phyloP scores from a whole-genome alignment of 2,888 invertebrate genomes.

The Xestia c-nigrum region DNA sequence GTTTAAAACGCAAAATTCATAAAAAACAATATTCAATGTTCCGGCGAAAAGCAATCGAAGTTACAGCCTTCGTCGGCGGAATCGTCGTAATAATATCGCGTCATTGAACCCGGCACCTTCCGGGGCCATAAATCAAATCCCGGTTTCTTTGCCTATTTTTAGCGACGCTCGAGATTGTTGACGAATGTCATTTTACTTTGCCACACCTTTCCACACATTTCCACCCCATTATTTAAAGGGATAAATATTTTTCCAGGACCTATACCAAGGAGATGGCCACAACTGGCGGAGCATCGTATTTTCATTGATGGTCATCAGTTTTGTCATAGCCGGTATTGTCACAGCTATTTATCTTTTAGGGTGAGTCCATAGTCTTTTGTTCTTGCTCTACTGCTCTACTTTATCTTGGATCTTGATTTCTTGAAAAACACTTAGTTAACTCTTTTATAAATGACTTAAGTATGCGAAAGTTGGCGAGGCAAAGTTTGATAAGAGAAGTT shows the following conservation, averaged over 20 bases:
- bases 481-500: constrained; percentile 58
- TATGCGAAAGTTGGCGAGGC: constrained; percentile 39
- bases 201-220: constrained; percentile 15
- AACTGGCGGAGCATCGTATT: constrained; percentile 97
- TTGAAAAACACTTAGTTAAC: constrained; percentile 44
- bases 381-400: constrained; percentile 20
- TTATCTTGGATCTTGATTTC: constrained; percentile 22
- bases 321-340: constrained; percentile 96
- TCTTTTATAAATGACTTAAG: constrained; percentile 48
- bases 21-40: constrained; percentile 47
- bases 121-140: constrained; percentile 71
- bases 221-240: constrained; percentile 28
- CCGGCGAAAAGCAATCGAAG: constrained; percentile 50
- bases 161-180: constrained; percentile 54
- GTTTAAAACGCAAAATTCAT: constrained; percentile 36
- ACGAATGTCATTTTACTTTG: constrained; percentile 55
- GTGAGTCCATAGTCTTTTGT: constrained; percentile 82
- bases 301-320: constrained; percentile 96
- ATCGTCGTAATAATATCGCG: constrained; percentile 62
- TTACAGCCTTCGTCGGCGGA: constrained; percentile 50
- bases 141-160: constrained; percentile 68
- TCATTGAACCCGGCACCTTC: constrained; percentile 67
- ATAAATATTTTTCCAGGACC: constrained; percentile 90
- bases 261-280: constrained; percentile 95
- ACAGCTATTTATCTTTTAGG: constrained; percentile 97